phyloP scores from a whole-genome alignment of 2,113 vertebrate genomes.

The Crotalus helleri region DNA sequence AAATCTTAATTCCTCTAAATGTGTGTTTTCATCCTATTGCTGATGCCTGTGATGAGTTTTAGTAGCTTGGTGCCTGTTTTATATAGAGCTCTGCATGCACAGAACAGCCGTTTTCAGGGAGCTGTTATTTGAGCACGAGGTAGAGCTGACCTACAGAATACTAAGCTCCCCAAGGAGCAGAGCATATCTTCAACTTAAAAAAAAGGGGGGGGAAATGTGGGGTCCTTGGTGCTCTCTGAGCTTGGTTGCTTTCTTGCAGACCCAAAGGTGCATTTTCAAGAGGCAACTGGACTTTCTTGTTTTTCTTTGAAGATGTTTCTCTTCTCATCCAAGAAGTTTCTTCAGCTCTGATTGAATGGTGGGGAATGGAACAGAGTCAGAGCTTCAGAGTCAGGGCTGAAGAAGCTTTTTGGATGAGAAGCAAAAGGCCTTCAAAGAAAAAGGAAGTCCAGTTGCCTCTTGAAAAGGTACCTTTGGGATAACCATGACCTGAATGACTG shows the following conservation, averaged over 20 bases:
- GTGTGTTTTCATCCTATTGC: neutral
- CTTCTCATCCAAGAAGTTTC: no score
- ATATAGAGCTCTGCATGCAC: neutral
- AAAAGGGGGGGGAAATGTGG: neutral
- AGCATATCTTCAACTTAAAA: neutral
- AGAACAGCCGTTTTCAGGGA: neutral
- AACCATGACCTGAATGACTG: no score
- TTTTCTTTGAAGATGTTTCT: no score
- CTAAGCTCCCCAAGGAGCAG: neutral
- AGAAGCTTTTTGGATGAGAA: no score
- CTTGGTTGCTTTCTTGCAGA: neutral
- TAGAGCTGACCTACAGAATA: neutral
- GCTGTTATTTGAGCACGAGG: neutral
- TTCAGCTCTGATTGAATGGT: no score
- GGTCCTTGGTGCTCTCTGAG: neutral
- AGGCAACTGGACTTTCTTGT: no score
- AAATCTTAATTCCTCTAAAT: neutral
- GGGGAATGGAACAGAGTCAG: no score
- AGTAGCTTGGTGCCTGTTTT: neutral
- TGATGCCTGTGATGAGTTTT: neutral
- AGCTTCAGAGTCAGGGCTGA: no score
- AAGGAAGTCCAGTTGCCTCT: no score
- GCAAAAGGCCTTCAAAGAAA: no score
- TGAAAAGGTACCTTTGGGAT: no score
- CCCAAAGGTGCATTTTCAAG: no score